Conservation (phyloP, 2,113 vertebrate genomes). For the Pelodiscus sinensis region DNA sequence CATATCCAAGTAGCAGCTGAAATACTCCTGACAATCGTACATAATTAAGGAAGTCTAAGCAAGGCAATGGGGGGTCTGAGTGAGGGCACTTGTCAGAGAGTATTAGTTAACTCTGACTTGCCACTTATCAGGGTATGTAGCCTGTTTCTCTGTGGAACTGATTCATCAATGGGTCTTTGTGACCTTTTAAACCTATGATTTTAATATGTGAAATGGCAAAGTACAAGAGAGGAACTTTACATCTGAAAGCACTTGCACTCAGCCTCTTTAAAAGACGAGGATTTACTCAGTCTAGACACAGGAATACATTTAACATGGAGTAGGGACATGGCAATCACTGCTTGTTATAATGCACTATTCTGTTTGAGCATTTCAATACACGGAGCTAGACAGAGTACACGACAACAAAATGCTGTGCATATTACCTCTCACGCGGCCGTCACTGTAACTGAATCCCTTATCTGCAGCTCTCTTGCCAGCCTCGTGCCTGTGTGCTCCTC, state of each 20-base stretch:
- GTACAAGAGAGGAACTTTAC: neutral
- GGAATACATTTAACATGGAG: neutral
- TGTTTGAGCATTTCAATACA: neutral
- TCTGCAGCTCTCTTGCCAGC: neutral
- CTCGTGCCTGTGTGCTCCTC: neutral
- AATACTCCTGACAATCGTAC: slow-evolving; percentile 33
- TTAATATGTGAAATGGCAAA: neutral
- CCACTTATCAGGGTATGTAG: neutral
- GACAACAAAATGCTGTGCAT: fast-evolving
- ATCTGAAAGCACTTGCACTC: neutral
- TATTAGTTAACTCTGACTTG: neutral
- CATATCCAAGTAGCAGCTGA: neutral
- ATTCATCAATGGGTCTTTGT: neutral
- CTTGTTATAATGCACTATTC: neutral
- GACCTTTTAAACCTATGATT: neutral
- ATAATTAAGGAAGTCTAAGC: neutral
- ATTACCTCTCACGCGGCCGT: neutral
- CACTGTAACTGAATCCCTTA: neutral
- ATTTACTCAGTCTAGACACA: neutral
- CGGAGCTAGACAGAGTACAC: neutral
- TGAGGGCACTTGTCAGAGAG: slow-evolving; percentile 6
- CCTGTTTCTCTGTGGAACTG: neutral
- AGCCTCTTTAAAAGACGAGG: neutral
- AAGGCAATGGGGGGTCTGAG: neutral
- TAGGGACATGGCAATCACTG: neutral